A percentile compares a stretch with the other conserved stretches of the same genome.
Conservation (phyloP, 2,888 invertebrate genomes). For the Oxystoma pomonae region DNA sequence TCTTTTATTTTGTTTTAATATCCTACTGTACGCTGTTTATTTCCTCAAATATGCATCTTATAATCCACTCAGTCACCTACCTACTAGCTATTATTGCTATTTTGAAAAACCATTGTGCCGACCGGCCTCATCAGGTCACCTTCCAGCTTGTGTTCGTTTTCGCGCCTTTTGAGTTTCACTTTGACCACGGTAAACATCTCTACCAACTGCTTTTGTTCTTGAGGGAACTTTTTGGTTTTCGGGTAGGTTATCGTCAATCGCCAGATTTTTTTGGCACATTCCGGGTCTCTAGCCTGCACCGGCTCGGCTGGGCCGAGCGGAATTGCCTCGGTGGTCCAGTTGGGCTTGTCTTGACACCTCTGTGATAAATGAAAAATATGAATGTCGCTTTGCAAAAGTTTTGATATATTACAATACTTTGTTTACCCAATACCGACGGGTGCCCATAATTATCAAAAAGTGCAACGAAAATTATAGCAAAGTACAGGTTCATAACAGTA, state of each 20-base stretch:
- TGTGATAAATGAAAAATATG: no score
- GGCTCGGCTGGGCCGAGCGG: slow-evolving; percentile 10
- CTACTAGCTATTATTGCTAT: no score
- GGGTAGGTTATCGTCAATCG: slow-evolving; percentile 35
- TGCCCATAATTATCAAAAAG: no score
- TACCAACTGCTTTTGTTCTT: slow-evolving; percentile 26
- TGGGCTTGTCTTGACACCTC: slow-evolving; percentile 34
- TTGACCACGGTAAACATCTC: slow-evolving; percentile 42
- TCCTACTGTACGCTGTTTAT: no score
- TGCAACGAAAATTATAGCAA: no score
- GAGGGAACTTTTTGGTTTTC: slow-evolving; percentile 25
- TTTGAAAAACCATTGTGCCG: background rate
- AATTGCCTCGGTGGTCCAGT: slow-evolving; percentile 29
- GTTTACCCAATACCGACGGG: no score
- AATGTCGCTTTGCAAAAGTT: no score
- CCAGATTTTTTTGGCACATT: slow-evolving; percentile 28
- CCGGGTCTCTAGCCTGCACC: slow-evolving; percentile 5
- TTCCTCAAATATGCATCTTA: no score
- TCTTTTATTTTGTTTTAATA: no score
- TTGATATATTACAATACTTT: no score
- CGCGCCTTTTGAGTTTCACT: slow-evolving; percentile 36
- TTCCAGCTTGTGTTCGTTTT: slow-evolving; percentile 39
- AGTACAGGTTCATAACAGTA: no score
- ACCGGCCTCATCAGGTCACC: slow-evolving; percentile 37
- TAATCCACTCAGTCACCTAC: no score